Evolutionary conservation across 2,888 invertebrate genomes (phyloP).

Genomic region (Drosophila paucipuncta): DNA sequence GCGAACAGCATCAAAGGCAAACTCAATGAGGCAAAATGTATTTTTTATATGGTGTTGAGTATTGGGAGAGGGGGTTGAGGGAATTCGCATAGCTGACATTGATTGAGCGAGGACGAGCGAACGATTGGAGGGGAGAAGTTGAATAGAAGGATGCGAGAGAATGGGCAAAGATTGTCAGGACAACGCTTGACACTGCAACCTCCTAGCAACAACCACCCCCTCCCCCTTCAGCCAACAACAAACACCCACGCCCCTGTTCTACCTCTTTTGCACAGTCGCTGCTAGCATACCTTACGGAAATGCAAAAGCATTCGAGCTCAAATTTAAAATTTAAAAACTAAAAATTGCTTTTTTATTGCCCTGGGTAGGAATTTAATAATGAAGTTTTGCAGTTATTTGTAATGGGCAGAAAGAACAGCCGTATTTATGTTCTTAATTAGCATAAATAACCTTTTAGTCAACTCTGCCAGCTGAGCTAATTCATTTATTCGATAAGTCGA

Average conservation of each 20-base stretch:
- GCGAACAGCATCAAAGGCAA: constrained; percentile 50
- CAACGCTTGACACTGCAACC: constrained; percentile 23
- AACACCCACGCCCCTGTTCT: neutral
- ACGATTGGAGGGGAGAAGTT: neutral
- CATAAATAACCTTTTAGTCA: neutral
- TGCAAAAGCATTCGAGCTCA: constrained; percentile 1
- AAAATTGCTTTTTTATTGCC: neutral
- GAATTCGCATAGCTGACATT: constrained; percentile 57
- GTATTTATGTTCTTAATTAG: neutral
- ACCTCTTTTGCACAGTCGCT: neutral
- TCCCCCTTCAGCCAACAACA: too few species aligned
- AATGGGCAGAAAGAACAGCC: neutral
- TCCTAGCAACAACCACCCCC: neutral
- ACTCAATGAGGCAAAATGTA: constrained; percentile 42
- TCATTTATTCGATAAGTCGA: neutral
- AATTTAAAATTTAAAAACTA: neutral
- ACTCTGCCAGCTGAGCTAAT: neutral
- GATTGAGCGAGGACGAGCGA: constrained; percentile 66
- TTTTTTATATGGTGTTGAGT: neutral
- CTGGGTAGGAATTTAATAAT: neutral
- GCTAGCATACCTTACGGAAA: constrained; percentile 38
- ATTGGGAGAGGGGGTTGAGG: too few species aligned
- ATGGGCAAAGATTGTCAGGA: constrained; percentile 55
- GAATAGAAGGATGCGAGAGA: constrained; percentile 40
- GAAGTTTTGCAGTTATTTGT: neutral